Evolutionary conservation across 2,888 invertebrate species (phyloP).

Genomic region (Drosophila silvestris): DNA sequence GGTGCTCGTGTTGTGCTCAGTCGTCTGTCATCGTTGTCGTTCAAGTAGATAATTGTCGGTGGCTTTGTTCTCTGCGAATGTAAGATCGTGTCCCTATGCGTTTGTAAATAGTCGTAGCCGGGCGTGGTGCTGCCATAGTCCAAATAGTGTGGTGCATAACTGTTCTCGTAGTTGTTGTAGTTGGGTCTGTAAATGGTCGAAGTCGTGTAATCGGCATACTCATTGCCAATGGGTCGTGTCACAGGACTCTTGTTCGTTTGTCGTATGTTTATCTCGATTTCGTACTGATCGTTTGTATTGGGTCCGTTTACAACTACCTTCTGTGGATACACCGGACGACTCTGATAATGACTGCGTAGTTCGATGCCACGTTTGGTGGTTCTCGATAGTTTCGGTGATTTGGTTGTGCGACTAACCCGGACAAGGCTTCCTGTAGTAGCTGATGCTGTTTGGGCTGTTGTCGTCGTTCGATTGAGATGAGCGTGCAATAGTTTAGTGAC

Average conservation of each 20-base stretch:
- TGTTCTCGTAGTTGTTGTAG: conserved; percentile 62
- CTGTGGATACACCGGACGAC: conserved; percentile 76
- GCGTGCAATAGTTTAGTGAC: conserved; percentile 36
- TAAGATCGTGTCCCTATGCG: conserved; percentile 41
- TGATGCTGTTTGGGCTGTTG: not conserved
- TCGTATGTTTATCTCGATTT: conserved; percentile 85
- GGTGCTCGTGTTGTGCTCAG: conserved; percentile 68
- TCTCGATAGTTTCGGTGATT: conserved; percentile 50
- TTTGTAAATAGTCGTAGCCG: conserved; percentile 58
- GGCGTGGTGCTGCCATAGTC: conserved; percentile 66
- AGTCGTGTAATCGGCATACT: conserved; percentile 63
- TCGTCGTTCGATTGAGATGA: conserved; percentile 36
- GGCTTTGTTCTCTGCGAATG: conserved; percentile 79
- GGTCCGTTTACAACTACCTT: conserved; percentile 81
- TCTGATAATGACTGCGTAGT: conserved; percentile 77
- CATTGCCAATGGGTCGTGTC: conserved; percentile 43
- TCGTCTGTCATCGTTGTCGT: conserved; percentile 77
- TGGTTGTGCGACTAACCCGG: conserved; percentile 39
- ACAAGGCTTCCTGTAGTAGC: not conserved
- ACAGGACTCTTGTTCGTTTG: conserved; percentile 80
- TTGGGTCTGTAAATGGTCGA: conserved; percentile 72
- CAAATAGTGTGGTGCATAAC: conserved; percentile 66
- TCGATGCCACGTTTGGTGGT: conserved; percentile 71
- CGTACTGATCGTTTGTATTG: conserved; percentile 81
- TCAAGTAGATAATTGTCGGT: conserved; percentile 84